phyloP scores from a whole-genome alignment of 2,797 vertebrate genomes.

The Leuciscus waleckii region DNA sequence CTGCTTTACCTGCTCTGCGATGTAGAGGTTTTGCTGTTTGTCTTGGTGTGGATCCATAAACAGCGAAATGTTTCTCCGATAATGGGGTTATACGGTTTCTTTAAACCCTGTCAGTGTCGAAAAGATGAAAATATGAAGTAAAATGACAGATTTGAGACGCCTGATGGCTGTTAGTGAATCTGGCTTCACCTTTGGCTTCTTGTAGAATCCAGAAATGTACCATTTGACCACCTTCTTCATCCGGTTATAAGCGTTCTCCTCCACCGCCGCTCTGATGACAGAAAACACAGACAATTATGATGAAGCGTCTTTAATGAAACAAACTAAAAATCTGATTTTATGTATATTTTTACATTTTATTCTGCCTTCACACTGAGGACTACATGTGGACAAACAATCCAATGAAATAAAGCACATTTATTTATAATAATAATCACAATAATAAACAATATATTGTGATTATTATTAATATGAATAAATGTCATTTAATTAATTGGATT shows the following conservation, averaged over 20 bases:
- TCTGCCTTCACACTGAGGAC: neutral
- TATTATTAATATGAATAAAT: neutral
- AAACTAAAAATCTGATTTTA: neutral
- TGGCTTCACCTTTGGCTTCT: conserved; percentile 92
- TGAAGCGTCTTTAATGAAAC: neutral
- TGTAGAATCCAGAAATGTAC: conserved; percentile 99
- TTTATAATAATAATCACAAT: neutral
- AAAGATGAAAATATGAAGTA: neutral
- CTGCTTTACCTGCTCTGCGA: conserved; percentile 90
- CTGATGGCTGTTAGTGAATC: neutral
- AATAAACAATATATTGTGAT: neutral
- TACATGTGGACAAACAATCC: neutral
- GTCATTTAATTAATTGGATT: neutral
- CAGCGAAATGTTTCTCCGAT: conserved; percentile 96
- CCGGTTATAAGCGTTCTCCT: conserved; percentile 94
- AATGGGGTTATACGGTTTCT: conserved; percentile 99
- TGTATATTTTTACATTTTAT: neutral
- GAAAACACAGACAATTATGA: neutral
- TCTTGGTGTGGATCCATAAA: conserved; percentile 94
- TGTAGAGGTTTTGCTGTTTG: conserved; percentile 98
- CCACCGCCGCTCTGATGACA: conserved; percentile 87
- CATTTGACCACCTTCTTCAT: conserved; percentile 99
- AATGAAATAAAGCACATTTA: too few species aligned
- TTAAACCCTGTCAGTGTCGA: conserved; percentile 83
- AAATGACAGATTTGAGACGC: neutral